Evolutionary conservation across 2,888 invertebrate species (phyloP).

Genomic region (Mimachlamys varia): DNA sequence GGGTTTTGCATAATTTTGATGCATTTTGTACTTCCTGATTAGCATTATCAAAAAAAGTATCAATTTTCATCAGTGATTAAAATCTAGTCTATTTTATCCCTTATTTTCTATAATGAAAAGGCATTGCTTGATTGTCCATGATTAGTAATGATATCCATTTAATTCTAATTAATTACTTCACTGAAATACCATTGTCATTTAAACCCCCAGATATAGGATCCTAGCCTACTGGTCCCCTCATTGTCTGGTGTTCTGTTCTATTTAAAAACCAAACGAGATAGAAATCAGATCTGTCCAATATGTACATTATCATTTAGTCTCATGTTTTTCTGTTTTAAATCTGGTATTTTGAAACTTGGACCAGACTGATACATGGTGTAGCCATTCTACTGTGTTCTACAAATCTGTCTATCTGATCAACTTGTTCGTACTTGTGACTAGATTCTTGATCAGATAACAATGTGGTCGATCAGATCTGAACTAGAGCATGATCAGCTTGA

Average conservation of each 20-base stretch:
- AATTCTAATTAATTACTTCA: neutral
- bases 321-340: neutral
- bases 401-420: neutral
- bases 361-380: neutral
- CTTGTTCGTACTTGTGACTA: constrained; percentile 28
- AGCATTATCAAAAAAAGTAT: too few relatives aligned
- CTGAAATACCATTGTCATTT: neutral
- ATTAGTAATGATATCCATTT: too few relatives aligned
- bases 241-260: neutral
- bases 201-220: neutral
- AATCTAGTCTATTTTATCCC: too few relatives aligned
- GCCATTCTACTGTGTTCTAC: neutral
- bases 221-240: too few relatives aligned
- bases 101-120: too few relatives aligned
- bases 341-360: neutral
- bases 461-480: neutral
- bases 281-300: constrained; percentile 9
- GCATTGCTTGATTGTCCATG: too few relatives aligned
- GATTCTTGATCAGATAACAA: constrained; percentile 4
- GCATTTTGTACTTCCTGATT: too few relatives aligned
- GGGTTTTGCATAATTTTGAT: too few relatives aligned
- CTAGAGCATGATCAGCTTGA: neutral
- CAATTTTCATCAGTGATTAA: too few relatives aligned
- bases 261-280: constrained; percentile 4
- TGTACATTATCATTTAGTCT: neutral